These are phyloP conservation scores for Orgyia antiqua DNA, from an alignment of 2,888 invertebrate genomes.

Conservation along the genomic window DNA sequence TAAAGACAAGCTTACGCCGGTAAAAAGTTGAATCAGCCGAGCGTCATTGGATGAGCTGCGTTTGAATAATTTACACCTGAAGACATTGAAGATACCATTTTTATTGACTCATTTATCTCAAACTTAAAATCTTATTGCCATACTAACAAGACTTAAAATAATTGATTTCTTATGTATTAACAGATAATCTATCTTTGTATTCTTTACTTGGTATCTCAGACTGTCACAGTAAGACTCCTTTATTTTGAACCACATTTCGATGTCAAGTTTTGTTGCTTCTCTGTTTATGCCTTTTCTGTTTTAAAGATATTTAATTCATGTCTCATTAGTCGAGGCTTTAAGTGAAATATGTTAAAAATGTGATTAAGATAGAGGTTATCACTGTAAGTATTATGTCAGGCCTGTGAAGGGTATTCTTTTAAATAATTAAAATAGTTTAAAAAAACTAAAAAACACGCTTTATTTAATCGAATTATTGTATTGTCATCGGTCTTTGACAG, in stretches of 20 bases:
- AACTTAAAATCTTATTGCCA: slow-evolving; percentile 19
- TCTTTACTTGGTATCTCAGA: slow-evolving; percentile 46
- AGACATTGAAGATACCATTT: slow-evolving; percentile 52
- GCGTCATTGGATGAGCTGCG: slow-evolving; percentile 56
- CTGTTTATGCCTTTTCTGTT: slow-evolving; percentile 43
- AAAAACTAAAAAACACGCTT: no score
- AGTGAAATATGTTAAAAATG: no score
- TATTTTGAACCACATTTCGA: slow-evolving; percentile 47
- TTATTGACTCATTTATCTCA: slow-evolving; percentile 8
- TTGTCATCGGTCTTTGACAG: no score
- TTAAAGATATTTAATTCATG: slow-evolving; percentile 47
- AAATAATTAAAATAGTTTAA: no score
- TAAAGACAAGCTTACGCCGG: slow-evolving; percentile 56
- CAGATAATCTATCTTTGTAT: slow-evolving; percentile 27
- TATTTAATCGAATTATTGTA: no score
- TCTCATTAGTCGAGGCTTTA: slow-evolving; percentile 52
- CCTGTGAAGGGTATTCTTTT: no score
- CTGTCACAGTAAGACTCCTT: slow-evolving; percentile 54
- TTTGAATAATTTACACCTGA: slow-evolving; percentile 75
- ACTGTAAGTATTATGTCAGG: no score
- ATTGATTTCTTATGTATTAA: not conserved
- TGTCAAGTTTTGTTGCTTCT: slow-evolving; percentile 53
- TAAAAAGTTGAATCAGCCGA: slow-evolving; percentile 56
- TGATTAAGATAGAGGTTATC: no score
- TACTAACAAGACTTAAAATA: slow-evolving; percentile 21